Evolutionary conservation across 2,888 invertebrate species (phyloP).

Genomic region (Ganaspis brasiliensis): DNA sequence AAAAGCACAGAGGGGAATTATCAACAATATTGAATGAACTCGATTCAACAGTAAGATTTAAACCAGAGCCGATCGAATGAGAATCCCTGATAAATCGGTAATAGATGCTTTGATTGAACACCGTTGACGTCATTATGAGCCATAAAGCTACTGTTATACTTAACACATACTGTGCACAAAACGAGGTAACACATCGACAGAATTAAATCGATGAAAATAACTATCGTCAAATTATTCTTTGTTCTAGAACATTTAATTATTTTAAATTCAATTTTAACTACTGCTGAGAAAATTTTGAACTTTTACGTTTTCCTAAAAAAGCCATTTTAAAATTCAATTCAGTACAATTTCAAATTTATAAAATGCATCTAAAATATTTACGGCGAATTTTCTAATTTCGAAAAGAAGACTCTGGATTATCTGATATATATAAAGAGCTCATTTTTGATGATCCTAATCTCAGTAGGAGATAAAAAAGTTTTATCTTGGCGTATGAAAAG

Average conservation of each 20-base stretch:
- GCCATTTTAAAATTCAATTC: too few relatives aligned
- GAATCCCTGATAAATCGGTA: constrained; percentile 37
- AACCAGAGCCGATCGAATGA: not conserved
- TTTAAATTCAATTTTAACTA: too few relatives aligned
- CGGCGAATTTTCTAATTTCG: not conserved
- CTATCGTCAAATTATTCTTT: not conserved
- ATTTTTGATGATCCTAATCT: constrained; percentile 23
- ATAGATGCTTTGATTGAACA: constrained; percentile 31
- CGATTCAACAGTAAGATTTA: not conserved
- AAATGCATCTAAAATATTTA: not conserved
- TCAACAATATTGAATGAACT: not conserved
- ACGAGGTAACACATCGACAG: constrained; percentile 19
- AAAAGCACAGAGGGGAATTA: not conserved
- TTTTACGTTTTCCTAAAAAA: too few relatives aligned
- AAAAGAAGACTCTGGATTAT: not conserved
- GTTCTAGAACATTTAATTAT: too few relatives aligned
- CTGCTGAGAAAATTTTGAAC: too few relatives aligned
- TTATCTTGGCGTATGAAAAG: constrained; percentile 1
- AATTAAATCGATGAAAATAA: constrained; percentile 42
- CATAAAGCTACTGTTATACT: constrained; percentile 37
- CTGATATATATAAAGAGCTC: constrained; percentile 8
- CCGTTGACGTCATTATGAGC: constrained; percentile 37
- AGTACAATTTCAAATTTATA: not conserved
- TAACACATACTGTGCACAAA: constrained; percentile 17
- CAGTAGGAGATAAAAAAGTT: not conserved